Conservation (phyloP, 2,888 invertebrate species). For the Coenonympha arcania region DNA sequence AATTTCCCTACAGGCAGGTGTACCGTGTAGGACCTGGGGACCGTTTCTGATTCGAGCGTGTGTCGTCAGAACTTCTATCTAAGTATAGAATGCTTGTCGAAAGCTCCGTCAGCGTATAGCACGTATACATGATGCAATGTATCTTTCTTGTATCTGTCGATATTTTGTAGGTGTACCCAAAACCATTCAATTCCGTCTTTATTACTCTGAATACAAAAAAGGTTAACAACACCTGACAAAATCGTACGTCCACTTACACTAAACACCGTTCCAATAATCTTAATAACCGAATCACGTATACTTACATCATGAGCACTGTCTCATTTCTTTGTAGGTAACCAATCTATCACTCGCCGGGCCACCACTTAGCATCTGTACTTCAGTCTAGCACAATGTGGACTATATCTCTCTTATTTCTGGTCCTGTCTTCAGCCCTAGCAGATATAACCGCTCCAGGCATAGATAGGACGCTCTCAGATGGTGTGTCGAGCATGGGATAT, state of each 20-base stretch:
- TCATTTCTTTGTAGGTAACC: conserved; percentile 26
- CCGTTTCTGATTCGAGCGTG: too few species aligned
- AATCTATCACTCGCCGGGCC: conserved; percentile 20
- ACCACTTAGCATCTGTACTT: conserved; percentile 2
- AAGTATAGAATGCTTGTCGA: too few species aligned
- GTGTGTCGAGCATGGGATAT: conserved; percentile 45
- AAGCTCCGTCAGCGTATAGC: too few species aligned
- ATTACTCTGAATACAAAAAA: conserved; percentile 15
- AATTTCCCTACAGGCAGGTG: too few species aligned
- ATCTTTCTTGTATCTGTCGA: too few species aligned
- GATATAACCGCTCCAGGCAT: conserved; percentile 40
- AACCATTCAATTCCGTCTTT: too few species aligned
- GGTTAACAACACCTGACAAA: conserved; percentile 34
- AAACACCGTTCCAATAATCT: conserved; percentile 41
- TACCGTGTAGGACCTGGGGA: too few species aligned
- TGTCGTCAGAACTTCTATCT: too few species aligned
- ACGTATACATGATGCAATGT: too few species aligned
- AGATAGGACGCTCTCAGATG: conserved; percentile 42
- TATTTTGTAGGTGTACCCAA: too few species aligned
- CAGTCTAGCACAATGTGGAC: conserved; percentile 38
- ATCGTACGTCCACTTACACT: conserved; percentile 22
- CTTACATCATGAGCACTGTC: conserved; percentile 42
- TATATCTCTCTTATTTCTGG: conserved; percentile 18
- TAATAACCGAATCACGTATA: conserved; percentile 36
- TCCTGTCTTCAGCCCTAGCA: conserved; percentile 19